A percentile compares a stretch with the other conserved stretches of the same genome.
Evolutionary conservation across 1,140 invertebrate genomes (phyloP).

Genomic region (Venturia canescens): DNA sequence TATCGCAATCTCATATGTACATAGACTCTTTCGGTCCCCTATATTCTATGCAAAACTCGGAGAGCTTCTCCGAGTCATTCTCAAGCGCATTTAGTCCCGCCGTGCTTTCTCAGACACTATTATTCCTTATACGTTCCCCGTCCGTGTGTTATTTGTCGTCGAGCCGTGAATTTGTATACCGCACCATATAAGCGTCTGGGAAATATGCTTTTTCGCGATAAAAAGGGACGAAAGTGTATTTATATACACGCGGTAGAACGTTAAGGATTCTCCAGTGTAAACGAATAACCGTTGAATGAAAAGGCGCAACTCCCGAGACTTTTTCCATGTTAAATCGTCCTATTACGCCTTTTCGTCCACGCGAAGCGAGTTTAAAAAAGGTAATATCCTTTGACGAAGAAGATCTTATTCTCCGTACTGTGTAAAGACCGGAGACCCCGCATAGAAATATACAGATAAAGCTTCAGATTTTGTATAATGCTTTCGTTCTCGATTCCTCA

Average conservation of each 20-base stretch:
- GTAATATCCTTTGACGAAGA: constrained; percentile 8
- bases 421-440: constrained; percentile 1
- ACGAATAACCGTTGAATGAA: neutral
- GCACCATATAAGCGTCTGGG: constrained; percentile 19
- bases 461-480: constrained; percentile 4
- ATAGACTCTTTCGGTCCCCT: neutral
- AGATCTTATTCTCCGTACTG: neutral
- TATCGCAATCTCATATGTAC: constrained; percentile 2
- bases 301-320: neutral
- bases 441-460: constrained; percentile 1
- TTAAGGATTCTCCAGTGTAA: neutral
- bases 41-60: neutral
- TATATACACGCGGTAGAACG: neutral
- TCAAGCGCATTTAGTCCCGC: constrained; percentile 16
- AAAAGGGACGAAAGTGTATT: neutral
- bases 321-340: neutral
- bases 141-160: constrained; percentile 22
- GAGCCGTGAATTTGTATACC: constrained; percentile 25
- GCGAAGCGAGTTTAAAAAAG: neutral
- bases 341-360: neutral
- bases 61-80: neutral
- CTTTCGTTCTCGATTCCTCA: neutral
- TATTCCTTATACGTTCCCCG: neutral
- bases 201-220: constrained; percentile 33
- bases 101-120: constrained; percentile 24